A percentile compares a stretch with the other conserved stretches of the same genome.
phyloP scores from a whole-genome alignment of 2,113 vertebrate genomes.

The Hucho hucho region DNA sequence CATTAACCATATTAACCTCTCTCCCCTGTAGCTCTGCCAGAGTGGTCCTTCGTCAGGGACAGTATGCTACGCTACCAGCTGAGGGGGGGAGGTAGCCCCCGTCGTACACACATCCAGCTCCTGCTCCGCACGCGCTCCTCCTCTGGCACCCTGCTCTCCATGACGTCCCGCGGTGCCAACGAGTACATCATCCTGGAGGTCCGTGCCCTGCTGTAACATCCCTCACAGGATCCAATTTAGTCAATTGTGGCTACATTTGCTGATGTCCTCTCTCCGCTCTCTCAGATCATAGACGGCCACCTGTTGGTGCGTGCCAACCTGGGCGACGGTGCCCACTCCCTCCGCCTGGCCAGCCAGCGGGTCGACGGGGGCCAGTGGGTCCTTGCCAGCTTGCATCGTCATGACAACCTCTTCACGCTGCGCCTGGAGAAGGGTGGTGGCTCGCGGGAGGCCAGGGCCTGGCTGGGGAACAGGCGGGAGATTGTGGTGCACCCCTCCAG shows the following conservation, averaged over 20 bases:
- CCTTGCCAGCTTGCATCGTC: slow-evolving; percentile 75
- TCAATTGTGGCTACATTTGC: neutral
- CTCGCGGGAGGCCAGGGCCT: slow-evolving; percentile 72
- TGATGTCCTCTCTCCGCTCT: neutral
- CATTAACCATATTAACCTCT: neutral
- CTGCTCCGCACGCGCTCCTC: slow-evolving; percentile 79
- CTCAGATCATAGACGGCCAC: slow-evolving; percentile 77
- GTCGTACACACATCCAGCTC: slow-evolving; percentile 73
- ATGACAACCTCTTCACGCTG: slow-evolving; percentile 81
- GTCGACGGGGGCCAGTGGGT: slow-evolving; percentile 86
- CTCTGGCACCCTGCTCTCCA: slow-evolving; percentile 75
- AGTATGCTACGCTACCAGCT: slow-evolving; percentile 78
- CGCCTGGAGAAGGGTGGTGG: slow-evolving; percentile 81
- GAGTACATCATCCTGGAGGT: slow-evolving; percentile 80
- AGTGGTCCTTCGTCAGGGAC: slow-evolving; percentile 82
- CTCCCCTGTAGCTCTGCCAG: slow-evolving; percentile 72
- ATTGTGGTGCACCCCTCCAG: slow-evolving; percentile 73
- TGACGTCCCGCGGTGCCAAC: slow-evolving; percentile 67
- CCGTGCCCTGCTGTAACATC: slow-evolving; percentile 11
- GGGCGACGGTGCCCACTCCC: slow-evolving; percentile 69
- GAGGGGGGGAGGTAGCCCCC: slow-evolving; percentile 65
- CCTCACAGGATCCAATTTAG: neutral
- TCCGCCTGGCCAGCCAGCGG: slow-evolving; percentile 68
- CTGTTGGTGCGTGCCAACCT: slow-evolving; percentile 75
- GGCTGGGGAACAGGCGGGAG: slow-evolving; percentile 69